Percentiles rank a stretch among this genome's conserved stretches.
Evolutionary conservation across 2,888 invertebrate species (phyloP).

Genomic region (Lamellibrachia satsuma): DNA sequence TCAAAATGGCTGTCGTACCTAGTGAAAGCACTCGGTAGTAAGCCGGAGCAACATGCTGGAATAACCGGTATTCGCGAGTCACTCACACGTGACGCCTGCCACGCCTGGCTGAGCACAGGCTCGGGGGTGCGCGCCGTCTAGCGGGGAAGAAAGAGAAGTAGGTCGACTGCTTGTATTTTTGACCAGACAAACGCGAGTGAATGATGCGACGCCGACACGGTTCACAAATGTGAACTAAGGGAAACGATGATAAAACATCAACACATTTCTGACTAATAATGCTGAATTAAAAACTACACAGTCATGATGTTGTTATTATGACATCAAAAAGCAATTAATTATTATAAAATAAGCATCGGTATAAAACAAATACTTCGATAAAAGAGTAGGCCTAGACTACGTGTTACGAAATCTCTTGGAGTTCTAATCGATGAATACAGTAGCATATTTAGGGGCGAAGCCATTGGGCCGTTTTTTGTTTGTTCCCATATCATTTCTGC

Average conservation of each 20-base stretch:
- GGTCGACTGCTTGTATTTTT: background rate
- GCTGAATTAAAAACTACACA: background rate
- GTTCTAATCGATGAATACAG: too few species aligned
- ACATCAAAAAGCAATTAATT: too few species aligned
- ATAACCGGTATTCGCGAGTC: conserved; percentile 13
- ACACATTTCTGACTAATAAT: background rate
- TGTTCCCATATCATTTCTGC: too few species aligned
- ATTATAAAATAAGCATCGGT: too few species aligned
- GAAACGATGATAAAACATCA: background rate
- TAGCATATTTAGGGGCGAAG: too few species aligned
- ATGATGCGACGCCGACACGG: background rate
- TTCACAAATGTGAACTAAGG: too few species aligned
- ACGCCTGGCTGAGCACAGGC: background rate
- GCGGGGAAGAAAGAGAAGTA: background rate
- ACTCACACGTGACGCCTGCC: background rate
- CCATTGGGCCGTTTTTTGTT: too few species aligned
- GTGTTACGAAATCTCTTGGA: too few species aligned
- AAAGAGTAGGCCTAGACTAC: too few species aligned
- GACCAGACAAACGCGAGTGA: background rate
- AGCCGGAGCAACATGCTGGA: background rate
- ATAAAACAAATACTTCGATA: too few species aligned
- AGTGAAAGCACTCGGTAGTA: background rate
- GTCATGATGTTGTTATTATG: too few species aligned
- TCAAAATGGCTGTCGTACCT: background rate
- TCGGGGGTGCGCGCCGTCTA: background rate